Conservation (phyloP, 2,888 invertebrate species). For the Melanchra persicariae region DNA sequence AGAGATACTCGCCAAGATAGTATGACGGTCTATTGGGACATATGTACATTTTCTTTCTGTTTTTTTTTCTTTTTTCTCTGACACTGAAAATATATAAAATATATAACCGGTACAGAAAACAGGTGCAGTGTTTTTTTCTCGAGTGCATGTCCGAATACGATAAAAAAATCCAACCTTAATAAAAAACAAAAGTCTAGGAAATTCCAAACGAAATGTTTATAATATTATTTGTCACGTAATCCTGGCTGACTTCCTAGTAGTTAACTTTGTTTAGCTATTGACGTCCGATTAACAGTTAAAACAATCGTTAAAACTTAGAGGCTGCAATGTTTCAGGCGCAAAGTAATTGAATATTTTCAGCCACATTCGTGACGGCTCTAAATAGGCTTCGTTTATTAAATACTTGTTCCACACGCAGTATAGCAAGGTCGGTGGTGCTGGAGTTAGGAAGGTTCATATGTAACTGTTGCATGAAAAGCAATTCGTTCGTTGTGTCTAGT, state of each 20-base stretch:
- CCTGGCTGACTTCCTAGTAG: constrained; percentile 28
- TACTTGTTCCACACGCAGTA: constrained; percentile 45
- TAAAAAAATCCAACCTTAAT: not conserved
- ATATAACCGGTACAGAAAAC: not conserved
- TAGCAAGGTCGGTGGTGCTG: constrained; percentile 40
- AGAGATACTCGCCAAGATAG: not conserved
- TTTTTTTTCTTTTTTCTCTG: no score
- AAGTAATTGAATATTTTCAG: constrained; percentile 42
- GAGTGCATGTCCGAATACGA: constrained; percentile 1
- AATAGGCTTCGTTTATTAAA: constrained; percentile 38
- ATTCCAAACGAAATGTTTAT: not conserved
- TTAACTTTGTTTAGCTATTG: constrained; percentile 22
- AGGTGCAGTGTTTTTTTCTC: not conserved
- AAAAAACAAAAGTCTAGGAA: not conserved
- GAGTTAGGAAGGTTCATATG: constrained; percentile 16
- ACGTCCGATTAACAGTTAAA: constrained; percentile 32
- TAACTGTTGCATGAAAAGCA: constrained; percentile 58
- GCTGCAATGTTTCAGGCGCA: constrained; percentile 18
- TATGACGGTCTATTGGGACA: no score
- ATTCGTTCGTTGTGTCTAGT: constrained; percentile 65
- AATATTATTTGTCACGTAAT: constrained; percentile 34
- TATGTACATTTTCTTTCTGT: no score
- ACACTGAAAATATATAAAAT: no score
- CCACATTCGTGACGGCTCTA: constrained; percentile 52
- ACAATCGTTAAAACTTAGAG: constrained; percentile 6